Conservation (phyloP, 2,113 vertebrate species). For the Clupea harengus region DNA sequence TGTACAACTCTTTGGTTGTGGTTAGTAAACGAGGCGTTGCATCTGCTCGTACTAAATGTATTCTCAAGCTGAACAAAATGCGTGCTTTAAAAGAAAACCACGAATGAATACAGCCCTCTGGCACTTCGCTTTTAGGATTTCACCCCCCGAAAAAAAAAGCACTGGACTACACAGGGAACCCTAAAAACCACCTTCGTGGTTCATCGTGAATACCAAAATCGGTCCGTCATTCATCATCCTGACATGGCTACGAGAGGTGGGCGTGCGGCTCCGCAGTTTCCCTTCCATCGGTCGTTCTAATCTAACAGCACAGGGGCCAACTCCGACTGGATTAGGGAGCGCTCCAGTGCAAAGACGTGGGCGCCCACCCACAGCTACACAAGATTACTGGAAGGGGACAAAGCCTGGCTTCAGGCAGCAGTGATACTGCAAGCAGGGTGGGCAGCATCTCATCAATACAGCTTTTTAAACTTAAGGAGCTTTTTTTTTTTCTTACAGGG, state of each 20-base stretch:
- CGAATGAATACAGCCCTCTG: neutral
- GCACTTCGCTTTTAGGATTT: neutral
- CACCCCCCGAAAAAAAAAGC: constrained; percentile 4
- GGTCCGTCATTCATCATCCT: constrained; percentile 23
- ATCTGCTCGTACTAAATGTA: neutral
- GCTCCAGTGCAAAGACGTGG: constrained; percentile 37
- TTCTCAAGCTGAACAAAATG: constrained; percentile 9
- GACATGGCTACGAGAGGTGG: neutral
- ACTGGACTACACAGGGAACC: neutral
- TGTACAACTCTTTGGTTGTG: neutral
- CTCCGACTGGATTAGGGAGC: constrained; percentile 22
- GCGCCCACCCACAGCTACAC: constrained; percentile 35
- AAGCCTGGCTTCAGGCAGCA: constrained; percentile 38
- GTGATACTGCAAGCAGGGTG: constrained; percentile 33
- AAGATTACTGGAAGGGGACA: constrained; percentile 38
- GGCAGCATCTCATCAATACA: constrained; percentile 38
- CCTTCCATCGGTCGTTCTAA: constrained; percentile 22
- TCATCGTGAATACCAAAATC: constrained; percentile 26
- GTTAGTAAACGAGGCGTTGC: neutral
- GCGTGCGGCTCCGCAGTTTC: neutral
- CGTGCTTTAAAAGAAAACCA: neutral
- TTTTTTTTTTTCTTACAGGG: neutral
- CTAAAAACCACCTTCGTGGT: neutral
- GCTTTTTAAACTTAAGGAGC: constrained; percentile 35
- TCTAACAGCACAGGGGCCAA: neutral